Conservation (phyloP, 2,797 vertebrate genomes). For the Artibeus lituratus region DNA sequence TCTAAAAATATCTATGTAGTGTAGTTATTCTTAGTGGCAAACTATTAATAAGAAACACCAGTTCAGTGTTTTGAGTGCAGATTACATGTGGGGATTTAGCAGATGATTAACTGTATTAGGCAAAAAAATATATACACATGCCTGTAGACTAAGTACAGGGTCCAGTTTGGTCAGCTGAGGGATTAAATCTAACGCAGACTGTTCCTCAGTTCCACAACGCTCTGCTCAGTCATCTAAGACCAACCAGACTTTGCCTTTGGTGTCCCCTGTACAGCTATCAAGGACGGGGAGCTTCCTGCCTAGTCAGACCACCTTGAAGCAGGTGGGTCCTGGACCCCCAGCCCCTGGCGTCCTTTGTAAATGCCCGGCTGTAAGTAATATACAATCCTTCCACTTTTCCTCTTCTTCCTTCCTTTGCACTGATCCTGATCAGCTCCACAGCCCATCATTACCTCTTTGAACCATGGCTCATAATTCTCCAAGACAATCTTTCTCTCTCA, state of each 20-base stretch:
- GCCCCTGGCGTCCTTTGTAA: neutral
- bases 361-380: neutral
- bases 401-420: neutral
- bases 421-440: neutral
- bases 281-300: neutral
- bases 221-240: neutral
- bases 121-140: neutral
- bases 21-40: neutral
- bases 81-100: neutral
- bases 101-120: neutral
- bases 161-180: neutral
- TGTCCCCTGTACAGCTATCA: neutral
- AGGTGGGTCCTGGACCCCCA: rapidly evolving
- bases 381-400: neutral
- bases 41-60: neutral
- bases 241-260: neutral
- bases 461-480: neutral
- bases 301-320: too few species aligned
- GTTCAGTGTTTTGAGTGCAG: neutral
- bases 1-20: neutral
- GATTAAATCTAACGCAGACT: neutral
- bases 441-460: neutral
- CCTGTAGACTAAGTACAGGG: neutral
- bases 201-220: neutral
- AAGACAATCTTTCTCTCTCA: neutral